Evolutionary conservation across 2,888 invertebrate genomes (phyloP), one percentile per base, ranked within the genome.

Genomic region (Drosophila dives): DNA sequence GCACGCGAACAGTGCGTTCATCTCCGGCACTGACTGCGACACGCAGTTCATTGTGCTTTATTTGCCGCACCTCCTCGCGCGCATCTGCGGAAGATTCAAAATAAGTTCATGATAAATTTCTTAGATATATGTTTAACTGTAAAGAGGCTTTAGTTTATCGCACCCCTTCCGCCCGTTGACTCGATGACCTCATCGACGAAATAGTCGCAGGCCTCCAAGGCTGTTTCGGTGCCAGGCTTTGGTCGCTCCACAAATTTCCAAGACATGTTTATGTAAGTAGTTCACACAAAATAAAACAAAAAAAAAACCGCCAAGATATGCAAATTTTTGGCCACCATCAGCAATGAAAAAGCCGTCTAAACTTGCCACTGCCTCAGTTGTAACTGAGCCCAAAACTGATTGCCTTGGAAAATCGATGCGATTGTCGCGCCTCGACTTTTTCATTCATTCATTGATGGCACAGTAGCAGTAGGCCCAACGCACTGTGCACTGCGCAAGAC

Each of bases 11-110:
- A 40, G 95, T 94, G 20, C 93, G 93, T 6, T 94, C 94, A 89
- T 98, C 97, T 0, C 96, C 97, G n/a, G 95, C 94, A 61, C 94
- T 94, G 79, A 97, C 96, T 53, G 97, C 95, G 84, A 97, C 96
- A 15, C 97, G 95, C 36, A 98, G 94, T 53, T 95, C 95, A 17
- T 95, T 94, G 93, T 98, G 97, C 66, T 96, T 95, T 20, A 96
- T 95, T 63, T 96, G 94, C 56, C 96, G 92, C 75, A 96, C 95
- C 79, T 96, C 94, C 92, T 98, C 98, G 85, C 95, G 91, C 40
- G 92, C 92, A 92, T 93, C 93, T 93, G 73, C 5, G 8, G 17
- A n/a, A 1, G 3, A 49, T 8, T 26, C 29, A 11, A 45, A 4
- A 55, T 34, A 48, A 40, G 20, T 53, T 26, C 15, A 45, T 23